Evolutionary conservation across 2,113 vertebrate species (phyloP).

Genomic region (Gymnorhina tibicen): DNA sequence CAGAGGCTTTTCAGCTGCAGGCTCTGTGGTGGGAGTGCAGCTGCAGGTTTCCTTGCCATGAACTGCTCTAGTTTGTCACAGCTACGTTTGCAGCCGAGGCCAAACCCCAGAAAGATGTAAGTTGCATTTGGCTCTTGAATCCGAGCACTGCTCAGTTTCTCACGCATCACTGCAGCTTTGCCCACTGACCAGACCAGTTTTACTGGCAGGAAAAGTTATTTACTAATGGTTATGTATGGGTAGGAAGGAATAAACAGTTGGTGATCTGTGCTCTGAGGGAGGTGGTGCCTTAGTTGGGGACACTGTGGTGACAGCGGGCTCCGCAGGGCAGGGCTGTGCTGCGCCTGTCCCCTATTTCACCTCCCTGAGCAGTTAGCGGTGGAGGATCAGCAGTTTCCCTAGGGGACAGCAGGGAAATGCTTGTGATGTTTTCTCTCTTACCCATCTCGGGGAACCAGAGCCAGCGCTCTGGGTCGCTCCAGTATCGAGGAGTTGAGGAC

Average conservation of each 20-base stretch:
- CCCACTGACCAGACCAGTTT: not conserved
- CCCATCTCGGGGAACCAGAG: slow-evolving; percentile 87
- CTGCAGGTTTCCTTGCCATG: not conserved
- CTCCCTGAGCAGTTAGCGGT: not conserved
- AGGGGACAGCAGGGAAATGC: not conserved
- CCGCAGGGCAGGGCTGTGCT: not conserved
- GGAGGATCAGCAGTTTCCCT: not conserved
- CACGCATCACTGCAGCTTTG: not conserved
- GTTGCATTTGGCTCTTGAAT: not conserved
- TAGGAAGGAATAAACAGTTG: not conserved
- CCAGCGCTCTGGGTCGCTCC: slow-evolving; percentile 89
- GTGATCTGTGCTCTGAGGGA: not conserved
- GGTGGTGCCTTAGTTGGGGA: not conserved
- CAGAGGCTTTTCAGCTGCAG: not conserved
- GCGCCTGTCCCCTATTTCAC: not conserved
- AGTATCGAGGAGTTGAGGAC: slow-evolving; percentile 88
- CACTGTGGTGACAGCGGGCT: fast-evolving
- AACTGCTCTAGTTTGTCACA: not conserved
- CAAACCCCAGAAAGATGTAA: not conserved
- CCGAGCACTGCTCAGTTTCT: not conserved
- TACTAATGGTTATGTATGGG: not conserved
- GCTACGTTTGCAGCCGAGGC: fast-evolving
- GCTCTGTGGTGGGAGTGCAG: not conserved
- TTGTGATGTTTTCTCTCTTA: slow-evolving; percentile 30
- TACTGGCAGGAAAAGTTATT: not conserved